A percentile compares a stretch with the other conserved stretches of the same genome.
phyloP scores from a whole-genome alignment of 2,888 invertebrate genomes.

The Griposia aprilina region DNA sequence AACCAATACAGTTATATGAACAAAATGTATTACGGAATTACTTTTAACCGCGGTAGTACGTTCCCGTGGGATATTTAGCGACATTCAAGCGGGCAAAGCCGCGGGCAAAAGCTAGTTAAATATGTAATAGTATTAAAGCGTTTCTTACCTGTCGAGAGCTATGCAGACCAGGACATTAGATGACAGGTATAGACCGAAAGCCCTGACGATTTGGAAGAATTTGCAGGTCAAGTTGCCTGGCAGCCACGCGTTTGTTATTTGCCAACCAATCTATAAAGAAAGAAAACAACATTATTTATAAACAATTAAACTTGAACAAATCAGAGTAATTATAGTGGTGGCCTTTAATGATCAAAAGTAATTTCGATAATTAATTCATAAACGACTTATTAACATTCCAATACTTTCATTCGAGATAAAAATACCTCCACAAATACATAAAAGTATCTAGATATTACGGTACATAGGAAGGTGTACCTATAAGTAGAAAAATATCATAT shows the following conservation, averaged over 20 bases:
- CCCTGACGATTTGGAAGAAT: constrained; percentile 92
- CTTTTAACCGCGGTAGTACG: too few species aligned
- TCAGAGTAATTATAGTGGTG: neutral
- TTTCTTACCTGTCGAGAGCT: constrained; percentile 92
- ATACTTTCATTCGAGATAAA: neutral
- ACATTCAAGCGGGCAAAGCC: too few species aligned
- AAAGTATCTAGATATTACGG: neutral
- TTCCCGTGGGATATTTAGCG: too few species aligned
- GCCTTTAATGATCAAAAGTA: neutral
- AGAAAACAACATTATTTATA: neutral
- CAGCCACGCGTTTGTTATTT: constrained; percentile 94
- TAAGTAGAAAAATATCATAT: too few species aligned
- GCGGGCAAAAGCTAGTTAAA: too few species aligned
- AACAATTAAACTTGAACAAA: neutral
- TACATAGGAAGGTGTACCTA: too few species aligned
- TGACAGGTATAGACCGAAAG: constrained; percentile 94
- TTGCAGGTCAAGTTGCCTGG: constrained; percentile 94
- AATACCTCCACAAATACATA: neutral
- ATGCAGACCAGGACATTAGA: constrained; percentile 95
- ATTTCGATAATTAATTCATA: neutral
- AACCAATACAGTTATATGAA: too few species aligned
- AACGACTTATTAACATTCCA: neutral
- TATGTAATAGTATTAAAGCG: neutral
- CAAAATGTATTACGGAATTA: too few species aligned
- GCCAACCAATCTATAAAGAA: constrained; percentile 92